Base-by-base conservation (phyloP, 2,797 vertebrate genomes). In the Melanotaenia trifasciata region DNA sequence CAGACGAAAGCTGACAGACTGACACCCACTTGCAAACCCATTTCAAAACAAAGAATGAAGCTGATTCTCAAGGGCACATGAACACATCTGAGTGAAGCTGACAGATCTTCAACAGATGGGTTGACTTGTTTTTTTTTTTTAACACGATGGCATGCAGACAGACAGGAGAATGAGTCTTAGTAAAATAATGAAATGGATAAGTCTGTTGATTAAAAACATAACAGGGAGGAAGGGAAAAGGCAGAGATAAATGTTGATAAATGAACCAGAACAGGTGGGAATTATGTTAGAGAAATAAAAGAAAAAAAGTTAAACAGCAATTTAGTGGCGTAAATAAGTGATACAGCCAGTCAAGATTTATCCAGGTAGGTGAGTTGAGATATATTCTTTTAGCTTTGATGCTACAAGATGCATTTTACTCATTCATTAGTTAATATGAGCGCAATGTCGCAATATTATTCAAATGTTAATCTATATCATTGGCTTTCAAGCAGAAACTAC, bases 61-160 rank as follows among this genome's bases (percentile, higher is more conserved):
- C 64, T 43, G 73, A 86, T 67, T 74, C 73, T 82, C 80, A 76
- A 72, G 79, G 76, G 62, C 65, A 77, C 66, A 71, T 76, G 83
- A 77, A 76, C 79, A 80, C 84, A 79, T 79, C 69, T 76, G 78
- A 89, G 81, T 74, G 82, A 86, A 78, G 86, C 88, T 90, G 90
- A 92, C 89, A 92, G 88, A 92, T 90, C 85, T 85, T 75, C 84
- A 83, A 63, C 87, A 86, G 85, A 86, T 80, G 87, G 80, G 67
- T 74, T 79, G 81, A 90, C 86, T 78, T 75, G 58, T 30, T 30
- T 30, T 30, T 30, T 30, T 30, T 26, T 26, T 54, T 22, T 32
- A 76, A 87, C 33, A 60, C 10, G 70, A 75, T 33, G 59, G 80
- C 91, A 87, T 89, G 89, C 87, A 69, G 72, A 88, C 70, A 76